A percentile compares a stretch with the other conserved stretches of the same genome.
Conservation (phyloP, 2,888 invertebrate species). For the Sarcophaga subvicina region DNA sequence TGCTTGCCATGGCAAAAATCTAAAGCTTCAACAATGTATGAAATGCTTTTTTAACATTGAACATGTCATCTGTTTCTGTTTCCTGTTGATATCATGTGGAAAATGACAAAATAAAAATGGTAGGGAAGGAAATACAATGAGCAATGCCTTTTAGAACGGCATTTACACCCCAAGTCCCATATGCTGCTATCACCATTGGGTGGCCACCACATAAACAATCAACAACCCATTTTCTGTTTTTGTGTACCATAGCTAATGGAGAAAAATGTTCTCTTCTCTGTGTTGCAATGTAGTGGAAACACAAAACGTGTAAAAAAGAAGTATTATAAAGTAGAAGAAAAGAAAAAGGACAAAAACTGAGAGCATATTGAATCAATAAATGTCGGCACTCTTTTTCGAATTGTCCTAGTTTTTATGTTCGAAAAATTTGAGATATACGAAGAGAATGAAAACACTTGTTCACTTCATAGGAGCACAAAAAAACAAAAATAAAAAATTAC, state of each 20-base stretch:
- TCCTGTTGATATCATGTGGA: slow-evolving; percentile 68
- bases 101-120: slow-evolving; percentile 44
- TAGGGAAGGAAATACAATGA: slow-evolving; percentile 32
- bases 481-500: slow-evolving; percentile 34
- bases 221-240: slow-evolving; percentile 57
- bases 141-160: slow-evolving; percentile 33
- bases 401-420: slow-evolving; percentile 60
- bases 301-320: slow-evolving; percentile 9
- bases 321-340: background rate
- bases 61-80: slow-evolving; percentile 68
- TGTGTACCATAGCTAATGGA: slow-evolving; percentile 7
- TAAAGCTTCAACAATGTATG: slow-evolving; percentile 17
- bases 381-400: slow-evolving; percentile 59
- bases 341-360: slow-evolving; percentile 29
- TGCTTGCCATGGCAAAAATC: background rate
- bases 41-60: slow-evolving; percentile 59
- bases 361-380: slow-evolving; percentile 57
- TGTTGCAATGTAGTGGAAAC: slow-evolving; percentile 37
- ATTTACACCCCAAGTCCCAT: slow-evolving; percentile 16
- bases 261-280: slow-evolving; percentile 19
- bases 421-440: slow-evolving; percentile 20
- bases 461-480: slow-evolving; percentile 8
- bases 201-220: slow-evolving; percentile 50
- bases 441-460: slow-evolving; percentile 5
- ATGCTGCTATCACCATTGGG: background rate